A percentile compares a stretch with the other conserved stretches of the same genome.
Evolutionary conservation across 2,113 vertebrate species (phyloP).

Genomic region (Oncorhynchus nerka): DNA sequence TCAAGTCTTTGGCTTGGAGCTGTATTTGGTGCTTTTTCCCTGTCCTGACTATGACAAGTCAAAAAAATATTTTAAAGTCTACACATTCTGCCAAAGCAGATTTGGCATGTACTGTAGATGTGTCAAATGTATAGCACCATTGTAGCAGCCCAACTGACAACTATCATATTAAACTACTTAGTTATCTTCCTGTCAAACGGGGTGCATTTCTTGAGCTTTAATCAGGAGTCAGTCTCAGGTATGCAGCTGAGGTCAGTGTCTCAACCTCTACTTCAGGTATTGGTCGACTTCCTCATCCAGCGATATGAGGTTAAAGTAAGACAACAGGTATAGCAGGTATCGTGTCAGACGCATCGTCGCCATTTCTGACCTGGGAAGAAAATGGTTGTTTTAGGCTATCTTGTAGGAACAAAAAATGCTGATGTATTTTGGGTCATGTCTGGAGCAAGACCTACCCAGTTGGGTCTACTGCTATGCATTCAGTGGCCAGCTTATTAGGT

Average conservation of each 20-base stretch:
- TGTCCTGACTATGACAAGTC: too few species aligned
- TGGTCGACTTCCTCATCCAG: constrained; percentile 70
- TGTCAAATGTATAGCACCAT: too few species aligned
- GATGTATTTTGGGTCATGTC: neutral
- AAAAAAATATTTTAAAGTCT: too few species aligned
- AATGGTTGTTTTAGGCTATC: neutral
- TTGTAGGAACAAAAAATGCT: neutral
- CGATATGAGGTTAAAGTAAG: constrained; percentile 62
- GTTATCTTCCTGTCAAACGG: too few species aligned
- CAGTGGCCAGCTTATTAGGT: too few species aligned
- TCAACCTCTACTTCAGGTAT: constrained; percentile 72
- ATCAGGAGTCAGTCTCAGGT: neutral
- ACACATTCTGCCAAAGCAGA: too few species aligned
- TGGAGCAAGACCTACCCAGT: neutral
- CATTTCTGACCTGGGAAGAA: constrained; percentile 74
- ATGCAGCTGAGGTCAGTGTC: neutral
- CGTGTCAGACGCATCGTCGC: constrained; percentile 70
- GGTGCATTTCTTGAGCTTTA: neutral
- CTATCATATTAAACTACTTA: too few species aligned
- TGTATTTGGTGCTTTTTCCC: too few species aligned
- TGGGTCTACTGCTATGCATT: neutral
- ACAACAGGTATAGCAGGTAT: constrained; percentile 67
- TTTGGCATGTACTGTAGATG: too few species aligned
- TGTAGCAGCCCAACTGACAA: too few species aligned
- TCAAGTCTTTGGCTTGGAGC: too few species aligned